Percentiles rank a stretch among this genome's conserved stretches.
Conservation (phyloP, 2,797 vertebrate genomes). For the Spinus olivaceus region DNA sequence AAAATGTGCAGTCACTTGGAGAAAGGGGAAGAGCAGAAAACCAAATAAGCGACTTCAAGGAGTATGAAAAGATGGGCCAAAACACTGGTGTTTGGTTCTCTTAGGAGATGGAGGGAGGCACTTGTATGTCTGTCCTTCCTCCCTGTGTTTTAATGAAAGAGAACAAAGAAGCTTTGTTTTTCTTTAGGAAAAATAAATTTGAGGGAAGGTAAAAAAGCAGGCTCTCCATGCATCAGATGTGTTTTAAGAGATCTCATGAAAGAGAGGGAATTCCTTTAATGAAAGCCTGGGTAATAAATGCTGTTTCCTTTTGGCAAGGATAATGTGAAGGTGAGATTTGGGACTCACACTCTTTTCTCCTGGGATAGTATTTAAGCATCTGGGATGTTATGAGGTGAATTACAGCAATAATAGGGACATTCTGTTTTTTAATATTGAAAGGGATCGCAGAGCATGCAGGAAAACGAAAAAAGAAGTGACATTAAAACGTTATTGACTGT, state of each 20-base stretch:
- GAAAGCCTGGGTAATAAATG: not conserved
- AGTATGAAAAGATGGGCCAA: not conserved
- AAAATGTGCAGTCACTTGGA: not conserved
- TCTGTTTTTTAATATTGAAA: constrained; percentile 17
- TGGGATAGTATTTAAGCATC: not conserved
- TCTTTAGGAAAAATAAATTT: not conserved
- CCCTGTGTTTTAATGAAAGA: not conserved
- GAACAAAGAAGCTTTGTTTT: not conserved
- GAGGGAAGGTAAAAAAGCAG: not conserved
- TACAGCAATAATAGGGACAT: not conserved
- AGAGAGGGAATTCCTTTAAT: constrained; percentile 13
- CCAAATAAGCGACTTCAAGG: not conserved
- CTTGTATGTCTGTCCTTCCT: not conserved
- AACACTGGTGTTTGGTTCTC: not conserved
- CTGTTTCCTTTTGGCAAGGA: constrained; percentile 4
- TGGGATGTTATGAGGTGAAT: not conserved
- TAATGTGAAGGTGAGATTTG: constrained; percentile 20
- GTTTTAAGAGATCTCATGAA: not conserved
- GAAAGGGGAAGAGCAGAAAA: not conserved
- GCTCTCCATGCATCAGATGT: not conserved
- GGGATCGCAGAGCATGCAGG: not conserved
- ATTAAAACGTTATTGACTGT: constrained; percentile 51
- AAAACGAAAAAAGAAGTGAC: not conserved
- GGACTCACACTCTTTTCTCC: not conserved
- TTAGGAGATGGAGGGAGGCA: not conserved